phyloP scores from a whole-genome alignment of 1,140 invertebrate genomes.

The Drosophila malerkotliana region DNA sequence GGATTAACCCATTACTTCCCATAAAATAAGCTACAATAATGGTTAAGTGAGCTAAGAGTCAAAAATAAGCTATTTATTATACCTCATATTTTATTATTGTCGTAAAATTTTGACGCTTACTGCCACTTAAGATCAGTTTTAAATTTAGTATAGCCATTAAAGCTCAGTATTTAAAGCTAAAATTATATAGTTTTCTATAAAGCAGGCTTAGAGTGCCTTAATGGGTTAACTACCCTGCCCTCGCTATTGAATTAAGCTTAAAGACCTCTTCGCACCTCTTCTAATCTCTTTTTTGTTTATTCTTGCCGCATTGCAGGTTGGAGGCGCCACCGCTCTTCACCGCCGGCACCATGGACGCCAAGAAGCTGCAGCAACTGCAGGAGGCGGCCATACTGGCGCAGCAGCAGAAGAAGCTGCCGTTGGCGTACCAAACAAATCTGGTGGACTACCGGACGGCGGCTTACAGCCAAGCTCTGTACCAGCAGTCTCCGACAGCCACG shows the following conservation, averaged over 20 bases:
- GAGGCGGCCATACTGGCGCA: slow-evolving; percentile 64
- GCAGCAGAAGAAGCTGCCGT: slow-evolving; percentile 84
- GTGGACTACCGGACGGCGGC: slow-evolving; percentile 77
- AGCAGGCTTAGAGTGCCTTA: not conserved
- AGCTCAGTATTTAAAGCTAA: not conserved
- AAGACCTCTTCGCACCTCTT: slow-evolving; percentile 30
- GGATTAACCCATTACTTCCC: slow-evolving; percentile 15
- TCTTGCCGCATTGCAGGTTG: slow-evolving; percentile 86
- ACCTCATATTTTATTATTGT: not conserved
- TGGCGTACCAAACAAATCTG: slow-evolving; percentile 73
- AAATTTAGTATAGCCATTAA: not conserved
- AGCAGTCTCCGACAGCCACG: slow-evolving; percentile 74
- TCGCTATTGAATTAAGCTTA: slow-evolving; percentile 51
- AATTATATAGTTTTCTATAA: no score
- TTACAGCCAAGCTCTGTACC: slow-evolving; percentile 77
- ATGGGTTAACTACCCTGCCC: slow-evolving; percentile 15
- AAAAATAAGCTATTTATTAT: not conserved
- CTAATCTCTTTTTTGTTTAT: slow-evolving; percentile 13
- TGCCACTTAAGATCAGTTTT: not conserved
- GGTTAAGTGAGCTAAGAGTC: not conserved
- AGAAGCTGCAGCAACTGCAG: slow-evolving; percentile 86
- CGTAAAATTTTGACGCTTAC: not conserved
- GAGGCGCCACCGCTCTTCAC: slow-evolving; percentile 87
- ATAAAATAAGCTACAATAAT: not conserved
- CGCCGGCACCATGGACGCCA: slow-evolving; percentile 88